Evolutionary conservation across 2,113 vertebrate species (phyloP).

Genomic region (Thalassoma bifasciatum): DNA sequence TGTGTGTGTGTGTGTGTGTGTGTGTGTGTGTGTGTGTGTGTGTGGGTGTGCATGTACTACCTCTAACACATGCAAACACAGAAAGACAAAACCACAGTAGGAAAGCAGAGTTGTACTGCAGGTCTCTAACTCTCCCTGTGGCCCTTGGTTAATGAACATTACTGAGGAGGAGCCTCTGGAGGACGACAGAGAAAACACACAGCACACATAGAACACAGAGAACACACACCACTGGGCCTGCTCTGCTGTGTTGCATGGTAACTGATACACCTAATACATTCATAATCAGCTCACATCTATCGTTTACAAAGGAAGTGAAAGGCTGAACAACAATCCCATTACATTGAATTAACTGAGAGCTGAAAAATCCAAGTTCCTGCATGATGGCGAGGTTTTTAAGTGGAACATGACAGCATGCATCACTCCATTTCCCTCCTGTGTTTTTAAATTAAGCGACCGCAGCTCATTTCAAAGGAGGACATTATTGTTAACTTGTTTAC

Average conservation of each 20-base stretch:
- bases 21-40: not conserved
- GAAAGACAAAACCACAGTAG: conserved; percentile 43
- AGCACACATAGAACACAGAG: no score
- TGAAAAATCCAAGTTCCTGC: not conserved
- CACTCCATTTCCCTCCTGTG: not conserved
- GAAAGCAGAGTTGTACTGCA: conserved; percentile 3
- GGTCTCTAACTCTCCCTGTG: conserved; percentile 7
- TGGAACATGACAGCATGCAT: not conserved
- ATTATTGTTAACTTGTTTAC: conserved; percentile 13
- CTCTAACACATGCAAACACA: conserved; percentile 31
- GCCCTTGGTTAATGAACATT: conserved; percentile 51
- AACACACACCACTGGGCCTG: not conserved
- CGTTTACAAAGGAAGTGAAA: conserved; percentile 1
- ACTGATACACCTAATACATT: conserved; percentile 8
- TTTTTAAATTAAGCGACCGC: not conserved
- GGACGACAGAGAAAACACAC: conserved; percentile 24
- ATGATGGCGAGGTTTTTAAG: not conserved
- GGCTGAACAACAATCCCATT: not conserved
- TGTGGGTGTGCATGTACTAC: no score
- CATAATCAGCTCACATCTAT: conserved; percentile 13
- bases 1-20: conserved; percentile 10
- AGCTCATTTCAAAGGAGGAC: not conserved
- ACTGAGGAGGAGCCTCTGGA: conserved; percentile 36
- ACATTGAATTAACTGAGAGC: not conserved
- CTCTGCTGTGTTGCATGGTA: conserved; percentile 25